phyloP scores from a whole-genome alignment of 2,888 invertebrate species.

The Sthenelais limicola region DNA sequence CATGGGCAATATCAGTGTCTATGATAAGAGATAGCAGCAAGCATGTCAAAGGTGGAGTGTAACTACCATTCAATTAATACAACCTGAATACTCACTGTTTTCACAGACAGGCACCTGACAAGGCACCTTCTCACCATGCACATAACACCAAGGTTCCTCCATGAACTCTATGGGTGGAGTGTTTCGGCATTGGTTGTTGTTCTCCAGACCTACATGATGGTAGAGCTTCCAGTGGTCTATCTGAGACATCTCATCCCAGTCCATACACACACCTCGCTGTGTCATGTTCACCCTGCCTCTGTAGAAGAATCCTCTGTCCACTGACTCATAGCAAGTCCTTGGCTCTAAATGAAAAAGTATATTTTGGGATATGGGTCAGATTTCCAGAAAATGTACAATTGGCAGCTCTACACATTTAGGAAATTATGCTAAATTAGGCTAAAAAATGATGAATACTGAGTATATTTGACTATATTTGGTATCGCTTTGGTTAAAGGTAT shows the following conservation, averaged over 20 bases:
- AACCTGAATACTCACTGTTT: constrained; percentile 25
- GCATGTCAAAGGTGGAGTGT: too few species aligned
- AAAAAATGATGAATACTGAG: too few species aligned
- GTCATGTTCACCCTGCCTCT: constrained; percentile 29
- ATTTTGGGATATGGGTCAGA: too few species aligned
- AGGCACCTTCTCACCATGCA: constrained; percentile 22
- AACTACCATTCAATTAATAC: too few species aligned
- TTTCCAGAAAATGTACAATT: too few species aligned
- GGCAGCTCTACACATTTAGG: too few species aligned
- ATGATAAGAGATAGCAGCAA: too few species aligned
- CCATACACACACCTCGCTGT: not conserved
- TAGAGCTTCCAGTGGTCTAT: constrained; percentile 12
- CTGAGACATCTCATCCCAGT: constrained; percentile 19
- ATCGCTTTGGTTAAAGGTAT: too few species aligned
- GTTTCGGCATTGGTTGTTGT: constrained; percentile 32
- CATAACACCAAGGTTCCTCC: constrained; percentile 22
- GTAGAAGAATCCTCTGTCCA: constrained; percentile 32
- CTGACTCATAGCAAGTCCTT: constrained; percentile 7
- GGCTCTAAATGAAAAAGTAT: too few species aligned
- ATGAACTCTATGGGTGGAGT: constrained; percentile 18
- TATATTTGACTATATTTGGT: too few species aligned
- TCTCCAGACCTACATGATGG: constrained; percentile 26
- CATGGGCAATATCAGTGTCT: too few species aligned
- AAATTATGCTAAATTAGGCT: too few species aligned
- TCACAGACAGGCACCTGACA: constrained; percentile 4